Evolutionary conservation across 1,140 invertebrate species (phyloP).

Genomic region (Neelides sp.): DNA sequence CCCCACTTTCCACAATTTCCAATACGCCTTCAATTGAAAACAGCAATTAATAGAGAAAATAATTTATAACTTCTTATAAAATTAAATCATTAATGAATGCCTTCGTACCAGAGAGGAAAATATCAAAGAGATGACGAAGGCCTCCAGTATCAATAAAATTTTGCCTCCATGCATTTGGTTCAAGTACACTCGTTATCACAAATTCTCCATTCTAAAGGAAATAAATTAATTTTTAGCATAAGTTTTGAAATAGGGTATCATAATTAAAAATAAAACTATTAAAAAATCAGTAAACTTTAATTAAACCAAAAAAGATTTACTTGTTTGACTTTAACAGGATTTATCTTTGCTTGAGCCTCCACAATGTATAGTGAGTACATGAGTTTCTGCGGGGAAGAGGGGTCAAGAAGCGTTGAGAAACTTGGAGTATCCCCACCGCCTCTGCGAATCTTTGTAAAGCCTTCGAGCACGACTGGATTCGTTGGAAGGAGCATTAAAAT

Average conservation of each 20-base stretch:
- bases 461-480: constrained; percentile 65
- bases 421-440: constrained; percentile 32
- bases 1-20: constrained; percentile 47
- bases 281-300: too few relatives aligned
- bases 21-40: constrained; percentile 42
- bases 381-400: constrained; percentile 75
- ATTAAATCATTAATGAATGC: constrained; percentile 30
- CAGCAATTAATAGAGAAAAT: constrained; percentile 7
- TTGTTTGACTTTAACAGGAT: constrained; percentile 4
- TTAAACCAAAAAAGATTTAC: too few relatives aligned
- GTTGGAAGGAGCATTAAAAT: constrained; percentile 81
- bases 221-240: constrained; percentile 3
- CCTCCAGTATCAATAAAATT: constrained; percentile 76
- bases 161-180: constrained; percentile 47
- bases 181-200: constrained; percentile 9
- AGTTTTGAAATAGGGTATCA: too few relatives aligned
- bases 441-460: constrained; percentile 58
- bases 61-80: neutral
- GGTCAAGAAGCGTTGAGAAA: constrained; percentile 60
- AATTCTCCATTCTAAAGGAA: neutral
- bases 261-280: too few relatives aligned
- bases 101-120: constrained; percentile 69
- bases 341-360: constrained; percentile 47
- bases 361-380: constrained; percentile 92
- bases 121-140: constrained; percentile 72